Base-by-base conservation (phyloP, 2,888 invertebrate genomes). In the Syrista parreyssii region DNA sequence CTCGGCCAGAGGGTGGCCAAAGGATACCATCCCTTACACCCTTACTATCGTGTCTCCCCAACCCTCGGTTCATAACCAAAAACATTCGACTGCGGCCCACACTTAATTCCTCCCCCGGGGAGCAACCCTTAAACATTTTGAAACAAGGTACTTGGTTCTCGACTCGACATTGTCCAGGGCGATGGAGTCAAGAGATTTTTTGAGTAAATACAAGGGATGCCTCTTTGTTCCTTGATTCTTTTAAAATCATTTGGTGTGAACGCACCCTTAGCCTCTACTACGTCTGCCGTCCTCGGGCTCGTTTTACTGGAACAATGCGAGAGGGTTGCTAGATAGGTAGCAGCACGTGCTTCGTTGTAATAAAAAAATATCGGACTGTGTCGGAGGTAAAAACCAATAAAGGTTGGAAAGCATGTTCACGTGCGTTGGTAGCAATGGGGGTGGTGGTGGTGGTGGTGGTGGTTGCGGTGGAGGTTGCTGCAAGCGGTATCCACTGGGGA, bases 311-410 rank as follows among this genome's bases (percentile, higher is more conserved):
- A 86, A 85, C 84, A 85, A 87, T 85, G 85, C 82, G 78, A 81
- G 75, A 30, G 79, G 81, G 82, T 79, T 79, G 78, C 68, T 81
- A 80, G 73, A 34, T 33, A 36, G 72, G 76, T 33, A 74, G 71
- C 31, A 11, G 77, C 83, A 81, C 82, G 82, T 82, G 82, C 83
- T 83, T 80, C 79, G 82, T 84, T 80, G 85, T 85, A 87, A 86
- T 86, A 86, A 87, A 88, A 89, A 88, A 88, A 88, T 87, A 88
- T 86, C 86, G 85, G 86, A 86, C 87, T 88, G 86, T 84, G 87
- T 85, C 85, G 88, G 86, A 86, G 85, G 87, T 88, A 88, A 89
- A 90, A 90, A 90, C 89, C 89, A 89, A 90, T 90, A 89, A 90
- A 89, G 88, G 88, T 86, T 84, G 82, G 84, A 85, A 86, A 86